Evolutionary conservation across 2,888 invertebrate genomes (phyloP).

Genomic region (Melieria picta): DNA sequence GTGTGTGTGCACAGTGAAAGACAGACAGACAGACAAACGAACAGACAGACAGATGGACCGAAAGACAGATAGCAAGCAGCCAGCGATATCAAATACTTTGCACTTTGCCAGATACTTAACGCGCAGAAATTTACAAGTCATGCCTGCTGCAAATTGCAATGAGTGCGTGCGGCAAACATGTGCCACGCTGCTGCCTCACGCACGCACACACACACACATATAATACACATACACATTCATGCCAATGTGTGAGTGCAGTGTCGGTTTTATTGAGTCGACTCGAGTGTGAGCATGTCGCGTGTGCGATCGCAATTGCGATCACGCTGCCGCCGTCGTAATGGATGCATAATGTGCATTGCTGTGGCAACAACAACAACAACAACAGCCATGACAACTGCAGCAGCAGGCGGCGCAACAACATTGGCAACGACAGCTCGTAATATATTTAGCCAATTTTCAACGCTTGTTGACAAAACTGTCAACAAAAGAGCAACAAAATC

Average conservation of each 20-base stretch:
- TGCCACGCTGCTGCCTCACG: constrained; percentile 10
- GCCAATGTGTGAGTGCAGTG: neutral
- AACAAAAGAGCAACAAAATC: constrained; percentile 51
- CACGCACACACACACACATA: neutral
- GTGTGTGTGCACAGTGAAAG: constrained; percentile 7
- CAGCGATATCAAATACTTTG: constrained; percentile 57
- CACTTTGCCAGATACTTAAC: constrained; percentile 66
- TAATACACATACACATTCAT: neutral
- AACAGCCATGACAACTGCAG: constrained; percentile 10
- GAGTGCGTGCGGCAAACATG: constrained; percentile 12
- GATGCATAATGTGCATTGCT: neutral
- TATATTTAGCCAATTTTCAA: constrained; percentile 65
- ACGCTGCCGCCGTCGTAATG: constrained; percentile 21
- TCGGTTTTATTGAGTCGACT: constrained; percentile 11
- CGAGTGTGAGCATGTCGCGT: neutral
- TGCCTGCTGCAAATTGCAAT: constrained; percentile 59
- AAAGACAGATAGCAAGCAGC: neutral
- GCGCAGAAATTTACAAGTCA: constrained; percentile 64
- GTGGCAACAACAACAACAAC: constrained; percentile 17
- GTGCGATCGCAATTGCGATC: constrained; percentile 24
- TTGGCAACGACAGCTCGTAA: constrained; percentile 26
- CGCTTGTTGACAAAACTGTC: constrained; percentile 67
- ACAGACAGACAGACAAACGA: constrained; percentile 3
- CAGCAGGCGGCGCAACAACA: constrained; percentile 5
- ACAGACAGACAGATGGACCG: neutral